Evolutionary conservation across 2,888 invertebrate species (phyloP).

Genomic region (Synanthedon tipuliformis): DNA sequence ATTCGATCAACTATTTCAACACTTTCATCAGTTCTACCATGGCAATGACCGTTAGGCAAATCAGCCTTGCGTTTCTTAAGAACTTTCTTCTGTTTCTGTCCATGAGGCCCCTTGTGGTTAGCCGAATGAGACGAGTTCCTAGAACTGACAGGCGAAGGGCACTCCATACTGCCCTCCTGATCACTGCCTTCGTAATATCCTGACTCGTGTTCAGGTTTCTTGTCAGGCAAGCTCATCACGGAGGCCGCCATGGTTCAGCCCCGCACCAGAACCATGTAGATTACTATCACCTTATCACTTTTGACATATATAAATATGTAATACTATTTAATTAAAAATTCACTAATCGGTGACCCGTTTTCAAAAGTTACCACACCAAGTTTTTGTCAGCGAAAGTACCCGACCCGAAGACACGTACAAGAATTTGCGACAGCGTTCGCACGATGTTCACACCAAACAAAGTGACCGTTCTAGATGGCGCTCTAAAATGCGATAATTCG

Average conservation of each 20-base stretch:
- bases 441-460: constrained; percentile 39
- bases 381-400: constrained; percentile 43
- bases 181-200: constrained; percentile 85
- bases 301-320: background rate
- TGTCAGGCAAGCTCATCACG: constrained; percentile 73
- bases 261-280: constrained; percentile 53
- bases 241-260: constrained; percentile 62
- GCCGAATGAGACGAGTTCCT: constrained; percentile 55
- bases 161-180: constrained; percentile 72
- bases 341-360: background rate
- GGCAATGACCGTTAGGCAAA: constrained; percentile 38
- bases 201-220: constrained; percentile 82
- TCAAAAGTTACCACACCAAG: constrained; percentile 9
- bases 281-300: constrained; percentile 8
- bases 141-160: constrained; percentile 56
- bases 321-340: background rate
- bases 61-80: constrained; percentile 43
- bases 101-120: constrained; percentile 50
- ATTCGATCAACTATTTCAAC: constrained; percentile 47
- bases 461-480: constrained; percentile 42
- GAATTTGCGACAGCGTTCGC: constrained; percentile 34
- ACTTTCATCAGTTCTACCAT: constrained; percentile 38
- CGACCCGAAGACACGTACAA: constrained; percentile 36
- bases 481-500: constrained; percentile 24
- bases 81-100: constrained; percentile 45